phyloP scores from a whole-genome alignment of 1,140 invertebrate species.

The Leptinotarsa undecemlineata region DNA sequence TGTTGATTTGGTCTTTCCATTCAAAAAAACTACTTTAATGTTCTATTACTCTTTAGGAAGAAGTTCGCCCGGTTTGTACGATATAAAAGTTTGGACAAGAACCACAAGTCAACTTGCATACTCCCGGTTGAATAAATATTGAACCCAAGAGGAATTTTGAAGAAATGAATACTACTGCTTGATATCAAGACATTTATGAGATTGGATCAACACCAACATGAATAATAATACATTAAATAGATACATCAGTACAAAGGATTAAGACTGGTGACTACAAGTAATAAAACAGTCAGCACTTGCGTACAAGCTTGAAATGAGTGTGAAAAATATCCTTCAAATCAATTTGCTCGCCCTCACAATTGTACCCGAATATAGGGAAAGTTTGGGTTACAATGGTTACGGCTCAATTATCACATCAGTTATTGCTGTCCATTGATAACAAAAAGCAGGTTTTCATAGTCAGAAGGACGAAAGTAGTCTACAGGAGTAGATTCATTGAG shows the following conservation, averaged over 20 bases:
- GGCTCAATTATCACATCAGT: constrained; percentile 39
- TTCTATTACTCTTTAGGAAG: too few relatives aligned
- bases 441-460: not conserved
- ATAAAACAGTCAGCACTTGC: constrained; percentile 38
- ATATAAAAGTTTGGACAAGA: too few relatives aligned
- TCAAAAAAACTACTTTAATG: too few relatives aligned
- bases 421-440: constrained; percentile 35
- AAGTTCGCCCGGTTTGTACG: too few relatives aligned
- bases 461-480: not conserved
- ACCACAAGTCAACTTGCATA: too few relatives aligned
- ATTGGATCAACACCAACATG: constrained; percentile 29
- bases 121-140: too few relatives aligned
- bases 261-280: constrained; percentile 40
- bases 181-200: constrained; percentile 35
- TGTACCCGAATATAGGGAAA: too few relatives aligned
- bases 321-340: too few relatives aligned
- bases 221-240: constrained; percentile 32
- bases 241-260: constrained; percentile 40
- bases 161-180: constrained; percentile 6
- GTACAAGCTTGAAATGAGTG: constrained; percentile 22
- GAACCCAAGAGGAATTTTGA: too few relatives aligned
- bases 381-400: constrained; percentile 14
- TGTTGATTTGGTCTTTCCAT: too few relatives aligned
- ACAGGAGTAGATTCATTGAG: too few relatives aligned
- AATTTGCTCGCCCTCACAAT: too few relatives aligned